These are phyloP conservation scores for Idaea straminata DNA, from an alignment of 2,888 invertebrate species.

Conservation along the genomic window DNA sequence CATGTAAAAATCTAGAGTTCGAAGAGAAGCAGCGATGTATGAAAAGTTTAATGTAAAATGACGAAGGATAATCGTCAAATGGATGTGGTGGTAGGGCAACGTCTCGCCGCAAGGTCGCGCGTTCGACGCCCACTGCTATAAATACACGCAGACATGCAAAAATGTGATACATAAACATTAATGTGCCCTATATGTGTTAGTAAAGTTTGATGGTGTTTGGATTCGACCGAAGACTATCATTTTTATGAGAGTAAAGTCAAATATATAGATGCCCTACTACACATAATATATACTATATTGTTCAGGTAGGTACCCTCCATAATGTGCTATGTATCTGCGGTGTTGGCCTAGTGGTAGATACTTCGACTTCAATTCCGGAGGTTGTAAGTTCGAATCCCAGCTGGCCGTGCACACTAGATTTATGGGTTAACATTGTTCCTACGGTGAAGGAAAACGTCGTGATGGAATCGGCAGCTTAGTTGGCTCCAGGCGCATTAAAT, in stretches of 20 bases:
- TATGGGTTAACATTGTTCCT: no score
- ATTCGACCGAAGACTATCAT: background rate
- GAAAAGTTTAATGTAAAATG: conserved; percentile 10
- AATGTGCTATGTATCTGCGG: background rate
- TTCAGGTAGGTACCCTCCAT: no score
- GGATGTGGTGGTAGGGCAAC: conserved; percentile 39
- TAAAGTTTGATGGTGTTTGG: conserved; percentile 5
- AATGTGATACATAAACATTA: conserved; percentile 66
- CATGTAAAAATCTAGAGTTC: background rate
- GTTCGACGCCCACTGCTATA: conserved; percentile 71
- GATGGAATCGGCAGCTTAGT: no score
- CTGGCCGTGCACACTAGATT: no score
- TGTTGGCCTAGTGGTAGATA: no score
- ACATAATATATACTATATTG: no score
- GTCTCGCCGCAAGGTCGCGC: conserved; percentile 74
- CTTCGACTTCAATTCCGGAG: no score
- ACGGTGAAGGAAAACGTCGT: no score
- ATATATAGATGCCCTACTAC: background rate
- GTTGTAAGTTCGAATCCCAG: no score
- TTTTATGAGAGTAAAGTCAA: background rate
- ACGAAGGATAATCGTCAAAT: conserved; percentile 30
- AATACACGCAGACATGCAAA: conserved; percentile 75
- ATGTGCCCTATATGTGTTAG: conserved; percentile 55
- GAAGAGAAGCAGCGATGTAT: conserved; percentile 31
- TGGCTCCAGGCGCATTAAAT: no score